phyloP scores from a whole-genome alignment of 1,140 invertebrate genomes.

The Drosophila ironensis region DNA sequence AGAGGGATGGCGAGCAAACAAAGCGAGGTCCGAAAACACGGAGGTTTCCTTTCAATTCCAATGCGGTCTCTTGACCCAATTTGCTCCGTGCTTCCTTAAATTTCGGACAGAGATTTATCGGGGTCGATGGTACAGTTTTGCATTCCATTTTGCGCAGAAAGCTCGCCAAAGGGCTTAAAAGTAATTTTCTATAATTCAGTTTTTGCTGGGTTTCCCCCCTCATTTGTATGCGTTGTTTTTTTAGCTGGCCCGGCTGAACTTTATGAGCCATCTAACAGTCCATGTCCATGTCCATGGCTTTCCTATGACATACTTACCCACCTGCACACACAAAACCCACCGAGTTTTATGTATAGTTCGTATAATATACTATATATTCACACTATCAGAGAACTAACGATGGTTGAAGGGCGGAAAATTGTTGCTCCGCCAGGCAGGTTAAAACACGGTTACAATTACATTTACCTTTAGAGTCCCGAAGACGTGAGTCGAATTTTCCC shows the following conservation, averaged over 20 bases:
- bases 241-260: constrained; percentile 4
- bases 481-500: constrained; percentile 12
- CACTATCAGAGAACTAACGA: constrained; percentile 1
- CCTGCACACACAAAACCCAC: neutral
- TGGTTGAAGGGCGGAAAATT: constrained; percentile 50
- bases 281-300: constrained; percentile 13
- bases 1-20: constrained; percentile 23
- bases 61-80: constrained; percentile 65
- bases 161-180: constrained; percentile 4
- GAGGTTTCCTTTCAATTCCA: constrained; percentile 35
- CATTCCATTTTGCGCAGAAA: constrained; percentile 1
- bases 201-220: neutral
- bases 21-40: constrained; percentile 12
- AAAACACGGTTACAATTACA: constrained; percentile 22
- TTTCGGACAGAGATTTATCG: constrained; percentile 32
- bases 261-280: constrained; percentile 34
- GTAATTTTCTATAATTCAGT: constrained; percentile 35
- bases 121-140: constrained; percentile 12
- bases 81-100: constrained; percentile 18
- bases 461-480: constrained; percentile 21
- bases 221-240: neutral
- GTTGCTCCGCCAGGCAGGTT: constrained; percentile 58
- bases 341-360: constrained; percentile 6
- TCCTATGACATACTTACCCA: neutral
- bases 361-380: constrained; percentile 1